Evolutionary conservation across 2,888 invertebrate genomes (phyloP), one percentile per base, ranked within the genome.

Genomic region (Zootermopsis nevadensis): DNA sequence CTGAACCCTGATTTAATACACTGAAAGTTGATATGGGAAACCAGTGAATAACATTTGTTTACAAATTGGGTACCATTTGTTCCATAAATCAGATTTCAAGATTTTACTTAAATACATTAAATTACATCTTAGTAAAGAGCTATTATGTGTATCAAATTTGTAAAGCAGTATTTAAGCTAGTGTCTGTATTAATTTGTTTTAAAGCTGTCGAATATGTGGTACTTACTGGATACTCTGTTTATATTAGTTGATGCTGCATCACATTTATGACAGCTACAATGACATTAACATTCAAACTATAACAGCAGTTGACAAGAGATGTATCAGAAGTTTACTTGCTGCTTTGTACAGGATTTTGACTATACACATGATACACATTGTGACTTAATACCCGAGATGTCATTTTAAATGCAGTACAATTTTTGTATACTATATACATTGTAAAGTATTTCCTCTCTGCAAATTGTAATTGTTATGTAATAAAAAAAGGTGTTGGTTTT

Each of bases 391-490:
- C 19, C n/a, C 38, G 74, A n/a, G 31, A 74, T 27, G 27, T n/a
- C 48, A 33, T 66, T 66, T 35, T 60, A 33, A 33, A n/a, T 60
- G 79, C 79, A 79, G 79, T 79, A 66, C 79, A 79, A 66, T 31
- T 60, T 79, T 79, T 66, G 38, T 60, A 79, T 79, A 79, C 38
- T 31, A 30, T 8, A n/a, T 8, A 30, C 15, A n/a, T 8, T 79
- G 79, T 79, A 79, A 79, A 79, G 33, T 60, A 79, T 66, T 60
- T 27, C 55, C 31, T 30, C 66, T 35, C 38, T 35, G 4, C 79
- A 79, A 79, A 79, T 74, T 79, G 79, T 38, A 60, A 79, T 66
- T 79, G 79, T 79, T 79, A 79, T 79, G n/a, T 66, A 79, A 48
- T 53, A 48, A n/a, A 79, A n/a, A 77, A n/a, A 38, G 79, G 60